Evolutionary conservation across 2,113 vertebrate species (phyloP), one percentile per base, ranked within the genome.

Genomic region (Eidolon helvum): DNA sequence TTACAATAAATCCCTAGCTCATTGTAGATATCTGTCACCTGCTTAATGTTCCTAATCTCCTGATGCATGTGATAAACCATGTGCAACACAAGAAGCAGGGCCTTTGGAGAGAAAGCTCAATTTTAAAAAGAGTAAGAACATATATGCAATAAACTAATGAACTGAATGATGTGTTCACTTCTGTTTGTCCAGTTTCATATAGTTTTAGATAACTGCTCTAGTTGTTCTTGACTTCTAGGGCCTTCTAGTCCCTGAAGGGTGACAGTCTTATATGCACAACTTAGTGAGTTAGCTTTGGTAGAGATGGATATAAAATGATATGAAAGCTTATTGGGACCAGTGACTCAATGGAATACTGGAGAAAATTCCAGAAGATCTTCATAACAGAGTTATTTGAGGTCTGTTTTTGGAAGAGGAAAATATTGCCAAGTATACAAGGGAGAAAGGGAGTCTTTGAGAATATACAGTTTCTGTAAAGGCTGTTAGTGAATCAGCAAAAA

Each of bases 11-110:
- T 98, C 91, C 90, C 97, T 68, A 94, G 94, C 77, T 98, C 97
- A 89, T 95, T 98, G 97, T 98, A 98, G 98, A 84, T 98, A 96
- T 98, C 97, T 98, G 97, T 98, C 97, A 98, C 98, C 97, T 98
- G 97, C 96, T 97, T 97, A 98, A 97, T 98, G 94, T 94, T 93
- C n/a, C 35, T 90, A 96, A 98, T 97, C 77, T 96, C 82, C 97
- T 74, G 66, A 98, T 98, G 74, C 91, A 84, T 97, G 59, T 95
- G 93, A 8, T 90, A 94, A 97, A 97, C 89, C 94, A 95, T 1
- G 63, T 91, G 82, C 80, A 96, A 80, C 48, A 57, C 38, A 93
- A 57, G 88, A 95, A 96, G 15, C 11, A 75, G 26, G 8, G 26
- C 28, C 57, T 92, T 86, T 96, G 53, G 85, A 48, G 95, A 90